phyloP scores from a whole-genome alignment of 2,797 vertebrate species.

The Varecia variegata region DNA sequence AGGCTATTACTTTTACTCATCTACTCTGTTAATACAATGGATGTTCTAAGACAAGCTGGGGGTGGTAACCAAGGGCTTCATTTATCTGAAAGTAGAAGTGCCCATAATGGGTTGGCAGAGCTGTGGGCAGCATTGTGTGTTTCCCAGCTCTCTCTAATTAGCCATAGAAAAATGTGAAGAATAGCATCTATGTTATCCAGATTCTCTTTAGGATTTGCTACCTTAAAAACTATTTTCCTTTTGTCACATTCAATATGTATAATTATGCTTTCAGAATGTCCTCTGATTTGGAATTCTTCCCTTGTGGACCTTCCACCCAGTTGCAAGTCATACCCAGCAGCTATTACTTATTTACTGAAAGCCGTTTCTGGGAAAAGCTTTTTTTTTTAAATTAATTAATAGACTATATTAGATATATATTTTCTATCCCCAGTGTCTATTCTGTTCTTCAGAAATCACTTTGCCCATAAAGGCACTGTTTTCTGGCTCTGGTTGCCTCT shows the following conservation, averaged over 20 bases:
- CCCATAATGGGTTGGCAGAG: slow-evolving; percentile 69
- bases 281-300: slow-evolving; percentile 59
- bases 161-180: slow-evolving; percentile 77
- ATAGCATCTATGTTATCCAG: slow-evolving; percentile 74
- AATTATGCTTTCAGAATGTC: slow-evolving; percentile 77
- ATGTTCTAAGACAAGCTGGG: slow-evolving; percentile 65
- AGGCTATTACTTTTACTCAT: slow-evolving; percentile 69
- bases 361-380: slow-evolving; percentile 70
- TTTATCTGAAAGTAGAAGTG: slow-evolving; percentile 76
- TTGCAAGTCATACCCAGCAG: slow-evolving; percentile 74
- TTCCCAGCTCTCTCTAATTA: slow-evolving; percentile 80
- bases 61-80: slow-evolving; percentile 69
- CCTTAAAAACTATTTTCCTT: slow-evolving; percentile 78
- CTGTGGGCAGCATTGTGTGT: slow-evolving; percentile 69
- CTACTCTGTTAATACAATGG: slow-evolving; percentile 70
- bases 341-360: slow-evolving; percentile 65
- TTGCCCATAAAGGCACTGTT: not conserved
- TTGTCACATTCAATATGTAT: slow-evolving; percentile 59
- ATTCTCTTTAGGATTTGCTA: slow-evolving; percentile 73
- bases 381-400: slow-evolving; percentile 21
- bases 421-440: not conserved
- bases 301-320: slow-evolving; percentile 68
- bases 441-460: not conserved
- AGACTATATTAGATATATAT: not conserved
- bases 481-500: not conserved